Conservation (phyloP, 2,113 vertebrate genomes). For the Phyllopteryx taeniolatus region DNA sequence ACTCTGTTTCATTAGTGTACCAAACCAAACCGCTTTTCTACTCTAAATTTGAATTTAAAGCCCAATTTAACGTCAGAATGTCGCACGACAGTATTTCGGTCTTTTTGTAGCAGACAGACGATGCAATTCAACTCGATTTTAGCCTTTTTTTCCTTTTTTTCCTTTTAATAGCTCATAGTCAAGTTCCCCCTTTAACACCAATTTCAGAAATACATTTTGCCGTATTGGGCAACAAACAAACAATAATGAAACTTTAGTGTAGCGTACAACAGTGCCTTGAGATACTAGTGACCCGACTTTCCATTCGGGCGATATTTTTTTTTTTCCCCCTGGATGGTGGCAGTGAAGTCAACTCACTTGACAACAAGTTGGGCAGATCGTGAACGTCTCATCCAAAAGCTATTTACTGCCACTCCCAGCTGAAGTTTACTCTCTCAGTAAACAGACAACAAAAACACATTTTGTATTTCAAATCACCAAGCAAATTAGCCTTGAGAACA, state of each 20-base stretch:
- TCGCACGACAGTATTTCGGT: neutral
- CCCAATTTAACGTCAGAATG: neutral
- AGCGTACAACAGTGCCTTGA: neutral
- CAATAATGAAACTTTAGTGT: neutral
- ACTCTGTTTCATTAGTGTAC: conserved; percentile 8
- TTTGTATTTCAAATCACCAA: too few species aligned
- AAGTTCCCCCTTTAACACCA: neutral
- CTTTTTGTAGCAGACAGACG: neutral
- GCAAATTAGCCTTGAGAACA: too few species aligned
- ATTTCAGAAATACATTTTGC: neutral
- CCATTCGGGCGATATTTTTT: too few species aligned
- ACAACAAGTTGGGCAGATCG: too few species aligned
- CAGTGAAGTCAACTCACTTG: too few species aligned
- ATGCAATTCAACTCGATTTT: neutral
- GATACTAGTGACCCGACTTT: neutral
- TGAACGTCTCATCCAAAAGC: too few species aligned
- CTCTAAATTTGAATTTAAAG: neutral
- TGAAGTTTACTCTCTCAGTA: too few species aligned
- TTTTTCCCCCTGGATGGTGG: too few species aligned
- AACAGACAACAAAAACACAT: too few species aligned
- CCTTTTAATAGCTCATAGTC: too few species aligned
- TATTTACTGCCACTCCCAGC: too few species aligned
- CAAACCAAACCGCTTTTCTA: neutral
- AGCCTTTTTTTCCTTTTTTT: too few species aligned
- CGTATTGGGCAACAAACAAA: neutral